Base-by-base conservation (phyloP, 2,888 invertebrate species). In the Trissolcus japonicus region DNA sequence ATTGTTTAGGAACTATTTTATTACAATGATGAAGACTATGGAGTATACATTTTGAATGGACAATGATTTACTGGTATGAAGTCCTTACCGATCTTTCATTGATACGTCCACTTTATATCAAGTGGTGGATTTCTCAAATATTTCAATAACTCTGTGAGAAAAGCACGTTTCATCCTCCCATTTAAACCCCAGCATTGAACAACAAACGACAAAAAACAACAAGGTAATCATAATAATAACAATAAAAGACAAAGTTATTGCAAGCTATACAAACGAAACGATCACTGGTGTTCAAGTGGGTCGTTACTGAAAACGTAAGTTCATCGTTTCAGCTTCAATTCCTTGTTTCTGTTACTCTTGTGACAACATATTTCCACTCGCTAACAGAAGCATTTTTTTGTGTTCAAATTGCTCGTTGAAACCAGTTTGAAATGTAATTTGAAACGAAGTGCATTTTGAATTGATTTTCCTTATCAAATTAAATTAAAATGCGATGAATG, bases 171-270 rank as follows among this genome's bases (percentile, higher is more conserved):
- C 54, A 29, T 63, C 16, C 62, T 63, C 72, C 60, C 41, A 29
- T 43, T 68, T 71, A 50, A 41, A 56, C 62, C 25, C 9, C 50
- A 29, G 19, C 41, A 9, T 11, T 19, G 46, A 55, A 55, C 62
- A 65, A 65, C 17, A 59, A 57, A 54, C 54, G 17, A 4, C 7
- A 43, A 43, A 19, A n/a, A 57, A 48, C 29, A 65, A 65, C 55
- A 65, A 65, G 60, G 43, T 54, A 61, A 65, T 67, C 48, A 62
- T 67, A 62, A 74, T 73, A 66, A 74, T 74, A 67, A 59, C 53
- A 65, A 57, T 74, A 67, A 74, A 67, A 67, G 46, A n/a, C 29
- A 65, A 68, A 72, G 62, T 77, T 73, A 73, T 77, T 77, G 35
- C 62, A 43, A 55, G 60, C 61, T 48, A 35, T 35, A 35, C 35